phyloP scores from a whole-genome alignment of 2,113 vertebrate species.

The Mormoops blainvillei region DNA sequence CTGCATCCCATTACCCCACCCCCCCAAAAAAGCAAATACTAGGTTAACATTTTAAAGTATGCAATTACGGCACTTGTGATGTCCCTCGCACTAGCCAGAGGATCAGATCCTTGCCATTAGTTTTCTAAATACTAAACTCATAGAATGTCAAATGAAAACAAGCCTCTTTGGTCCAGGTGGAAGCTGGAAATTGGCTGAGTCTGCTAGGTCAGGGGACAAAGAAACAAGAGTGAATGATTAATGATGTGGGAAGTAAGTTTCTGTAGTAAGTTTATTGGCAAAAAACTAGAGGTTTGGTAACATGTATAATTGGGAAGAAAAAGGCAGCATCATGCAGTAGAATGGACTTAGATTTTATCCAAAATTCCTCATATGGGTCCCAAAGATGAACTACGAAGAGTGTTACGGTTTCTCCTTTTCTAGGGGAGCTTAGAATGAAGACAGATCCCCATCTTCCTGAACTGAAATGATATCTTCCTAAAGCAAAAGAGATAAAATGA shows the following conservation, averaged over 20 bases:
- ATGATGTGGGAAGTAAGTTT: neutral
- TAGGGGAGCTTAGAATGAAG: neutral
- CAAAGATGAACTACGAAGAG: neutral
- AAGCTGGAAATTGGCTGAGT: neutral
- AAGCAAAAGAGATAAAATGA: neutral
- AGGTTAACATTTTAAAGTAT: neutral
- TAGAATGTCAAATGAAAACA: neutral
- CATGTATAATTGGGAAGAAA: neutral
- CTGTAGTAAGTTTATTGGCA: neutral
- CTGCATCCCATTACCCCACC: neutral
- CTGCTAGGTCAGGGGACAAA: neutral
- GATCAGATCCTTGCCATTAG: neutral
- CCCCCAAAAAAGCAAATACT: neutral
- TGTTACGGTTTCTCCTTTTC: neutral
- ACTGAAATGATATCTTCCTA: neutral
- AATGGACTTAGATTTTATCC: neutral
- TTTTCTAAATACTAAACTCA: neutral
- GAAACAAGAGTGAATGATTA: neutral
- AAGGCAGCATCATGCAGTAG: neutral
- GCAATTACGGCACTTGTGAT: neutral
- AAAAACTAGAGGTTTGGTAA: neutral
- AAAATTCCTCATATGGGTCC: neutral
- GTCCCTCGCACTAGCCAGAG: neutral
- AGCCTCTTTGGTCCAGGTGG: neutral
- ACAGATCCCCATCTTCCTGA: neutral